Base-by-base conservation (phyloP, 1,140 invertebrate species). In the Drosophila murphyi region DNA sequence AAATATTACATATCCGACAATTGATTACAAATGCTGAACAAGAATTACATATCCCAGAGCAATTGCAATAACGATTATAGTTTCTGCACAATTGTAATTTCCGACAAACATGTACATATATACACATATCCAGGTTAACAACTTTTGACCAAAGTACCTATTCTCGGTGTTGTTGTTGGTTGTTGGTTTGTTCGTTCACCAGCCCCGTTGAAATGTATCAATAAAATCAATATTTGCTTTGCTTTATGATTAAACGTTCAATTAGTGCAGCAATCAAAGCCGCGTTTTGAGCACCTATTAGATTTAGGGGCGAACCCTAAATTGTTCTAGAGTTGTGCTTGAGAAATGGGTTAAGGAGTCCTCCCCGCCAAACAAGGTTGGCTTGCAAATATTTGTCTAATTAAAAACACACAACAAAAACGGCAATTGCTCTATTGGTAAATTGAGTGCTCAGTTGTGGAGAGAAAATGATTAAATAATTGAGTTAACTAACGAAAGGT, bases 211-310 rank as follows among this genome's bases (percentile, higher is more conserved):
- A 83, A 72, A 69, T 80, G 56, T 83, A 71, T 69, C 79, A 78
- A 80, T 78, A 85, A 83, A 77, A 85, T 85, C 69, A 85, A 85
- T 85, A 85, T 85, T 85, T 77, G 57, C 64, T 60, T 67, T 81
- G 70, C 74, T 59, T 69, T 74, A 68, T 62, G 75, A 75, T 71
- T 76, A 86, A 81, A 81, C 69, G 71, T 81, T 86, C 71, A 86
- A 86, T 86, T 78, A 86, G 78, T 75, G 67, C 78, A 81, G 78
- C 75, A 86, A 86, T 78, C 82, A 86, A 54, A 65, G 69, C 48
- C 48, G 39, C 61, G 39, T 51, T 32, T 47, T 34, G 31, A 12
- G 54, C 5, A 4, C 10, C 41, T 39, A 61, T 56, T 31, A 48
- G 39, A 55, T 28, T 56, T 20, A 39, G 7, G 59, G 50, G 52